Percentiles rank a stretch among this genome's conserved stretches.
Evolutionary conservation across 2,797 vertebrate species (phyloP).

Genomic region (Lepidocolaptes lacrymiger): DNA sequence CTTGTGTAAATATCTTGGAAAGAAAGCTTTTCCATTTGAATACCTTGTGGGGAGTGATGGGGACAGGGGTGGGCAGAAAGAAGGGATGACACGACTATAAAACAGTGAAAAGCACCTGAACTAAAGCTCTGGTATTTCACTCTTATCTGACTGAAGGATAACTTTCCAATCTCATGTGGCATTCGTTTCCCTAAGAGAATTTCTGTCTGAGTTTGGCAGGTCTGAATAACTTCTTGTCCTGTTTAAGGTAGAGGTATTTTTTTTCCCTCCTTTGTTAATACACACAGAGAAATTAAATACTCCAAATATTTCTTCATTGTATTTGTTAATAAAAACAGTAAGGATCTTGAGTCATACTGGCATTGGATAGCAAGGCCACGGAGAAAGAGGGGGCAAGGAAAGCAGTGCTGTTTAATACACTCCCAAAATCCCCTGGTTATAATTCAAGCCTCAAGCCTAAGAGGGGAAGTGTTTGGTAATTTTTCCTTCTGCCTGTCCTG

Average conservation of each 20-base stretch:
- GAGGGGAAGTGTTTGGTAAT: neutral
- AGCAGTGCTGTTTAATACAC: neutral
- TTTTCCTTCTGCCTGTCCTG: neutral
- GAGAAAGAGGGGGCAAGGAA: neutral
- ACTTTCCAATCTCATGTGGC: neutral
- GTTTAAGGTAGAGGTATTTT: neutral
- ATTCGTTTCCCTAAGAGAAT: neutral
- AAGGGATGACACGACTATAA: neutral
- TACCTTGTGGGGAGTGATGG: neutral
- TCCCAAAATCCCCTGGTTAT: neutral
- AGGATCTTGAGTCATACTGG: neutral
- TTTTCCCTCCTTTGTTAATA: neutral
- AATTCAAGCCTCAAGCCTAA: neutral
- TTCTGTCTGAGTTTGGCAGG: neutral
- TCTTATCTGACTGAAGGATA: neutral
- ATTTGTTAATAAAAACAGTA: neutral
- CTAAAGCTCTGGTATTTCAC: neutral
- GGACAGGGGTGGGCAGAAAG: neutral
- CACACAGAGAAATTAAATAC: neutral
- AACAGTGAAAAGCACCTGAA: neutral
- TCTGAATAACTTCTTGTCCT: neutral
- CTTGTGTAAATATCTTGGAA: neutral
- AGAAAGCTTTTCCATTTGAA: slow-evolving; percentile 2
- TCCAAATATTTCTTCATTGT: neutral
- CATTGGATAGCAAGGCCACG: neutral